Conservation (phyloP, 2,888 invertebrate genomes). For the Phragmatobia fuliginosa region DNA sequence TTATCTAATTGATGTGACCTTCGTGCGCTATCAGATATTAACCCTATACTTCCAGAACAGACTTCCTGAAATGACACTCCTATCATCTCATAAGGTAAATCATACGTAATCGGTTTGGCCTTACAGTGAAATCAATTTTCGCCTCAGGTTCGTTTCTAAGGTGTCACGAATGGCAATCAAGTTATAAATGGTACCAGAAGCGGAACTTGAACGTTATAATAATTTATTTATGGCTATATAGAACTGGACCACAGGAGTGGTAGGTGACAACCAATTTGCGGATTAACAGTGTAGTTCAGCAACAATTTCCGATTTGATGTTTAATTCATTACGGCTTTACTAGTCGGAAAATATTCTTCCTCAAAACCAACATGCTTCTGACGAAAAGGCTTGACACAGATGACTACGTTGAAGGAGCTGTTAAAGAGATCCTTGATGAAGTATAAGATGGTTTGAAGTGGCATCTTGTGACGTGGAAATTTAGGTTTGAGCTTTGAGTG, state of each 20-base stretch:
- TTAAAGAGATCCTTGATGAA: background rate
- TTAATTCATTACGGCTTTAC: background rate
- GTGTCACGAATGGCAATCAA: slow-evolving; percentile 34
- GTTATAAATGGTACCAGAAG: slow-evolving; percentile 36
- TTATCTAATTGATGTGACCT: slow-evolving; percentile 20
- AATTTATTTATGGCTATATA: slow-evolving; percentile 27
- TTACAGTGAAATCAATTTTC: slow-evolving; percentile 27
- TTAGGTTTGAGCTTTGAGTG: background rate
- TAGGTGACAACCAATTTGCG: slow-evolving; percentile 39
- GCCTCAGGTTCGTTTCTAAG: slow-evolving; percentile 32
- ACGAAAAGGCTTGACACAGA: background rate
- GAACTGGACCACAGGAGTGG: slow-evolving; percentile 2
- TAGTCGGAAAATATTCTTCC: background rate
- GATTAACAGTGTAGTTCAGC: slow-evolving; percentile 20
- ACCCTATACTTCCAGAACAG: slow-evolving; percentile 11
- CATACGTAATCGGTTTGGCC: slow-evolving; percentile 16
- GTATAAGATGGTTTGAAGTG: background rate
- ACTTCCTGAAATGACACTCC: slow-evolving; percentile 15
- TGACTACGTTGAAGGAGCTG: background rate
- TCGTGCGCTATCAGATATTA: slow-evolving; percentile 9
- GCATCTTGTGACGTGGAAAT: background rate
- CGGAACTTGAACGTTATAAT: slow-evolving; percentile 38
- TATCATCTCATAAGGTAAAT: slow-evolving; percentile 26
- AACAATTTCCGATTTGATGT: background rate
- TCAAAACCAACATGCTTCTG: background rate